Base-by-base conservation (phyloP, 1,140 invertebrate species). In the Drosophila repletoides region DNA sequence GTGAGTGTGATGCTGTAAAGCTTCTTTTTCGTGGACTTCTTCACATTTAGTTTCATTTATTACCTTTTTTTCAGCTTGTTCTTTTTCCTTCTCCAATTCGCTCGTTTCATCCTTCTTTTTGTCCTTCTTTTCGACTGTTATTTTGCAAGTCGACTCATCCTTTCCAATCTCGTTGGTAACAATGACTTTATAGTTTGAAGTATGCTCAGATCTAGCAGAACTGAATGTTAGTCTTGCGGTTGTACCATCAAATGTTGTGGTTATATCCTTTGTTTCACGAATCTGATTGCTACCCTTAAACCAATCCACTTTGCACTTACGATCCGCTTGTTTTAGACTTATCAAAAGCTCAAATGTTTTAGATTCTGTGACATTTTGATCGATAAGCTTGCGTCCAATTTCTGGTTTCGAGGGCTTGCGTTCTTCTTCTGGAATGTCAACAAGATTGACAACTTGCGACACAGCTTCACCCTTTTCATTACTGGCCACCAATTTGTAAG, bases 401-500 rank as follows among this genome's bases (percentile, higher is more conserved):
- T 94, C 93, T 5, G 93, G 93, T 75, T 94, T 94, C 31, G 45
- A 46, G 1, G 75, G 72, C 33, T 88, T 89, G 4, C 75, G 72
- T 29, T 90, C 89, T 21, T 89, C 89, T 48, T 94, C 94, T 3
- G 94, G 94, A 74, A 97, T 94, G 76, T 97, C 95, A 28, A 94
- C 94, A 6, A 98, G 94, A 91, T 97, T 94, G 0, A 98, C 96
- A 49, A 94, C 92, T 90, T 97, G 95, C n/a, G 97, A 98, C 21
- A 94, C 94, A 1, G 96, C 96, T 92, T 98, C 96, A 63, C 97
- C 97, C 90, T 98, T 98, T 83, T 97, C 96, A 83, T 98, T 98
- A 87, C 96, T 97, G 4, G 97, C 97, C 0, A 97, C 94, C 60
- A 98, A 91, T 91, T 97, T 97, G 87, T 98, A 98, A 60, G 94